These are phyloP conservation scores for Cyphomyrmex costatus DNA, from an alignment of 1,140 invertebrate species.

Conservation along the genomic window DNA sequence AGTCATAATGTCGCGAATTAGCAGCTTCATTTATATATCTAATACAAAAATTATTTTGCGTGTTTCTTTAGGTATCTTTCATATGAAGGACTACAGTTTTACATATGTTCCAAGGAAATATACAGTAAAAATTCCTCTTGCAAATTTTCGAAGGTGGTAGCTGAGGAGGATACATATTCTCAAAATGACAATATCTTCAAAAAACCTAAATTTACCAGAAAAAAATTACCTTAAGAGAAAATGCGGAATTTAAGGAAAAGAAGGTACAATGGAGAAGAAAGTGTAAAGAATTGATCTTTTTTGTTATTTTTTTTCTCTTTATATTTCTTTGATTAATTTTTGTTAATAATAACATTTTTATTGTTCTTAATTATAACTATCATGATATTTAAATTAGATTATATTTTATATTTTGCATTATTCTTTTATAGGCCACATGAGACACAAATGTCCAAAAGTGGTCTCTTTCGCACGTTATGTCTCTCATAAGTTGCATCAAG, in stretches of 20 bases:
- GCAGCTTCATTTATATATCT: no score
- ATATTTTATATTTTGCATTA: not conserved
- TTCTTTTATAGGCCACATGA: constrained; percentile 88
- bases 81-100: no score
- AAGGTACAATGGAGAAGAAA: constrained; percentile 85
- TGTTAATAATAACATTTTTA: constrained; percentile 11
- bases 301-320: not conserved
- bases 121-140: constrained; percentile 89
- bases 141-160: constrained; percentile 96
- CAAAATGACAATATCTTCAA: no score
- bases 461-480: no score
- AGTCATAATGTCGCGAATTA: no score
- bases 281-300: not conserved
- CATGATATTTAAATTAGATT: not conserved
- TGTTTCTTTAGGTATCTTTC: no score
- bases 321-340: not conserved
- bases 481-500: not conserved
- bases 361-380: not conserved
- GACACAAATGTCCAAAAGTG: constrained; percentile 87
- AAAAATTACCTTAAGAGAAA: constrained; percentile 84
- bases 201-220: not conserved
- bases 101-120: constrained; percentile 91
- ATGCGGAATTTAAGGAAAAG: constrained; percentile 91
- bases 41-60: no score
- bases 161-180: constrained; percentile 85